These are phyloP conservation scores for Parazoanthus darwini DNA, from an alignment of 92 coral and sea anemone species.

Conservation along the genomic window DNA sequence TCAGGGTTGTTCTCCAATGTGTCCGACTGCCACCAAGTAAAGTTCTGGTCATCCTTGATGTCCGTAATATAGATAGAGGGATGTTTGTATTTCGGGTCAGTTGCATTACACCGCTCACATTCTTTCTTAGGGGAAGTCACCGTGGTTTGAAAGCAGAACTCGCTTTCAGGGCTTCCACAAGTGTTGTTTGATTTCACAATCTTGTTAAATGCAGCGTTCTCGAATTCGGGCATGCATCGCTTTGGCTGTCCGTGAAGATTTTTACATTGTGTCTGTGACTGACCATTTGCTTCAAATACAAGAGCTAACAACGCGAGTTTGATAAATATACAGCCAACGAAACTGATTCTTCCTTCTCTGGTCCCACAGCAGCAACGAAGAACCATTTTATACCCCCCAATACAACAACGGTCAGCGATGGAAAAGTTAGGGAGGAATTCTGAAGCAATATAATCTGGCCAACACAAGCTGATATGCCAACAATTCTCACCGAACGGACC, in stretches of 20 bases:
- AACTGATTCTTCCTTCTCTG: background rate
- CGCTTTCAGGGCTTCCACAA: conserved; percentile 86
- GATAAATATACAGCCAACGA: background rate
- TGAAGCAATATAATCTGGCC: conserved; percentile 34
- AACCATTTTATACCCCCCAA: conserved; percentile 37
- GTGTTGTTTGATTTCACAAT: conserved; percentile 85
- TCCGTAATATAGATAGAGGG: conserved; percentile 86
- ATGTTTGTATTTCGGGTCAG: conserved; percentile 51
- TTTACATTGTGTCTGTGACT: conserved; percentile 62
- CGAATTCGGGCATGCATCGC: conserved; percentile 95
- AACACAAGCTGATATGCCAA: conserved; percentile 47
- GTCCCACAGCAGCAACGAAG: conserved; percentile 18
- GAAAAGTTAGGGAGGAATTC: conserved; percentile 30
- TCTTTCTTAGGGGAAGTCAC: conserved; percentile 77
- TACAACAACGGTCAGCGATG: conserved; percentile 2
- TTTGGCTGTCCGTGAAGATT: conserved; percentile 53
- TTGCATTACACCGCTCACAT: conserved; percentile 78
- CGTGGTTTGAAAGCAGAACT: conserved; percentile 90
- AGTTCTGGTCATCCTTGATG: conserved; percentile 88
- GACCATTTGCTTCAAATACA: conserved; percentile 36
- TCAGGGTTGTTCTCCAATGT: conserved; percentile 66
- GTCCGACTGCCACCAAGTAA: conserved; percentile 99
- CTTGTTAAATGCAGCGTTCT: conserved; percentile 87
- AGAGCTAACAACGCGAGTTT: background rate
- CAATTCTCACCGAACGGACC: conserved; percentile 55